Evolutionary conservation across 2,888 invertebrate species (phyloP), one percentile per base, ranked within the genome.

Genomic region (Drosophila ezoana): DNA sequence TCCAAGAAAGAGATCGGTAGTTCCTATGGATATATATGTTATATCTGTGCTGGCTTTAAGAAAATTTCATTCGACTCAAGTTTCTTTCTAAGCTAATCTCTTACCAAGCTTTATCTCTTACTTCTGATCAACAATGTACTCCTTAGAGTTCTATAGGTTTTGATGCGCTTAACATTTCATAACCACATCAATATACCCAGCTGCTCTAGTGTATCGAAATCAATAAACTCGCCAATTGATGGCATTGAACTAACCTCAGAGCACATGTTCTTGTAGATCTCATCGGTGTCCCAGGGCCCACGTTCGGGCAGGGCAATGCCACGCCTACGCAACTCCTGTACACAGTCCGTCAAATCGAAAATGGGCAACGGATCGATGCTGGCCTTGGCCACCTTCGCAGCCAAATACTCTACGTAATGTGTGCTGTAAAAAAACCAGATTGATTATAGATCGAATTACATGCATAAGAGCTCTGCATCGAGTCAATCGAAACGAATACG

Each of bases 391-490:
- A 98, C 96, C 92, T 96, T 94, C 89, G 94, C 95, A 91, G 98
- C 97, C 94, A 99, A 95, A 94, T 98, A 98, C 94, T 98, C 98
- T 93, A 98, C 95, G 94, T 98, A 98, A 94, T 98, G 98, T 91
- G 95, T 93, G 94, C 98, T 98, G 9, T 0, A 51, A 57, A 16
- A 0, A 37, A 3, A 6, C n/a, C 2, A 20, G 14, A 38, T 43
- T 35, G 41, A 8, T 5, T 6, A 1, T 20, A 20, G 23, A 2
- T 33, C 9, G 1, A 28, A 8, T 28, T 28, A 28, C 28, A 28
- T 8, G 28, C 28, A 8, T 6, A 28, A 28, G 28, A 8, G 28
- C 28, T 8, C 2, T 8, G 28, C 8, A 28, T 28, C 28, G 2
- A 8, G 8, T 8, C 23, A 23, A 23, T 23, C 23, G 23, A 23